Conservation (phyloP, 2,113 vertebrate genomes). For the Barbus barbus region DNA sequence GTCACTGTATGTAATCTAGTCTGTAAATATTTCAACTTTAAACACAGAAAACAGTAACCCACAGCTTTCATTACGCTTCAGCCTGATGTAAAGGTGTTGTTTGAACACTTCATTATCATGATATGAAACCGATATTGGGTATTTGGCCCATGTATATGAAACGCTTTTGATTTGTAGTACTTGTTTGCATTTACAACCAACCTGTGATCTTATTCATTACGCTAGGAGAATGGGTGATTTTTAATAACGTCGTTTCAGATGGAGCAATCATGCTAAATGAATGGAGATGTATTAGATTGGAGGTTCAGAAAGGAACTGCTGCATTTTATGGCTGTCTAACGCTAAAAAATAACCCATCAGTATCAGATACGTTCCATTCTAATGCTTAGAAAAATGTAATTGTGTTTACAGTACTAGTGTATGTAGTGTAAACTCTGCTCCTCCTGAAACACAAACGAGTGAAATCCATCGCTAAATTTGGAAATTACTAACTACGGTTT, state of each 20-base stretch:
- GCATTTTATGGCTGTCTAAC: not conserved
- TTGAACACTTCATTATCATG: not conserved
- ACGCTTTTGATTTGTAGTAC: not conserved
- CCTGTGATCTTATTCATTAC: not conserved
- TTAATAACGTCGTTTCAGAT: not conserved
- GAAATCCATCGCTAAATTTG: not conserved
- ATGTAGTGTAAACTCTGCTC: not conserved
- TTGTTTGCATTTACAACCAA: not conserved
- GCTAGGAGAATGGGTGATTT: not conserved
- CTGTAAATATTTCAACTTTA: slow-evolving; percentile 22
- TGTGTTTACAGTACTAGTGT: not conserved
- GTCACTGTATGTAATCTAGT: slow-evolving; percentile 11
- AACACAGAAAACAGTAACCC: slow-evolving; percentile 8
- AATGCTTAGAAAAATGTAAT: slow-evolving; percentile 2
- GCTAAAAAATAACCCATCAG: not conserved
- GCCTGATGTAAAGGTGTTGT: not conserved
- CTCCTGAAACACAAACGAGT: not conserved
- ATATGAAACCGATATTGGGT: not conserved
- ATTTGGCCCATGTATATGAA: not conserved
- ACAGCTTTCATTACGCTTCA: not conserved
- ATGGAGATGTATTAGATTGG: not conserved
- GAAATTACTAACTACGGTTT: slow-evolving; percentile 66
- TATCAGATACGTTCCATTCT: not conserved
- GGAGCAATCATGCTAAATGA: not conserved
- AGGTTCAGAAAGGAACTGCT: not conserved